Conservation (phyloP, 1,140 invertebrate genomes). For the Stratiolaelaps scimitus region DNA sequence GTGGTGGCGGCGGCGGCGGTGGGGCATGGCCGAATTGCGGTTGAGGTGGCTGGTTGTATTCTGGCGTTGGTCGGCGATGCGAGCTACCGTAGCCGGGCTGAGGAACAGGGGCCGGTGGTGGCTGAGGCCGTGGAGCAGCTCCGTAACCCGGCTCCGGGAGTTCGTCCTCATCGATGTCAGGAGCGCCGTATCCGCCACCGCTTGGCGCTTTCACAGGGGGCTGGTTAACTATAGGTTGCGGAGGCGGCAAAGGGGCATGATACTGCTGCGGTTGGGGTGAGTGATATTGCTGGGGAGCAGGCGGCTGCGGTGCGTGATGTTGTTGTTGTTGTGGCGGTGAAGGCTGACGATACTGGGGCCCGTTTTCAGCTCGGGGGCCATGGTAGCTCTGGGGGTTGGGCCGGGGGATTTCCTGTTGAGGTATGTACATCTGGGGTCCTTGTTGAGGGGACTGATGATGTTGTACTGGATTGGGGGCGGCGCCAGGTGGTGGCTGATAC, state of each 20-base stretch:
- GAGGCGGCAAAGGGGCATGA: neutral
- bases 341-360: neutral
- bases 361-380: conserved; percentile 12
- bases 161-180: conserved; percentile 6
- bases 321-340: neutral
- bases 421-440: conserved; percentile 23
- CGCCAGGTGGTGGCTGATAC: conserved; percentile 16
- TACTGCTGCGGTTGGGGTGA: neutral
- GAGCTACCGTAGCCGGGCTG: neutral
- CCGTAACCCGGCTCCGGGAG: conserved; percentile 23
- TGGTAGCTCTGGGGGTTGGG: conserved; percentile 22
- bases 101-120: neutral
- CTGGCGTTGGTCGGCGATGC: conserved; percentile 5
- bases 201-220: neutral
- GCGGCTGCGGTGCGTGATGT: neutral
- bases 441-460: neutral
- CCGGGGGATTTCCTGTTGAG: conserved; percentile 12
- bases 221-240: neutral
- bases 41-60: conserved; percentile 1
- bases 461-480: neutral
- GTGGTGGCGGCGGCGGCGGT: neutral
- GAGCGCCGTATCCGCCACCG: neutral
- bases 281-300: neutral
- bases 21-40: neutral
- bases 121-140: conserved; percentile 7